These are phyloP conservation scores for Hydroisotoma schaefferi DNA, from an alignment of 2,888 invertebrate genomes.

Conservation along the genomic window DNA sequence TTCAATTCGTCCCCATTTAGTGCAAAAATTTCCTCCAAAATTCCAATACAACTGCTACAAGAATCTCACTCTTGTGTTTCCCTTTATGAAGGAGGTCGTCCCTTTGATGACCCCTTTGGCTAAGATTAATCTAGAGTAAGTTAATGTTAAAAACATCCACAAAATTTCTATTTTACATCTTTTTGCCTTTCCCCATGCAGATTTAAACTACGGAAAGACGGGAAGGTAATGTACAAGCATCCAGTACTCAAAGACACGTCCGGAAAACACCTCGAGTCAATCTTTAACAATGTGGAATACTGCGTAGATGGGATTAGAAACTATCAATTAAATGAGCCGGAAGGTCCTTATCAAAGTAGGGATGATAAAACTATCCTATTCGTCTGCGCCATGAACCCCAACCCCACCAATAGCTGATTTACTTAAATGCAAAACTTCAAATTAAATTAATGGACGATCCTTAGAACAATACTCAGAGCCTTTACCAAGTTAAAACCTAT, in stretches of 20 bases:
- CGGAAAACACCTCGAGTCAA: conserved; percentile 30
- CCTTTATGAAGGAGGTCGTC: conserved; percentile 32
- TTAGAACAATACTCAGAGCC: too few relatives aligned
- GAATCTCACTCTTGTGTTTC: conserved; percentile 37
- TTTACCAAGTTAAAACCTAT: too few relatives aligned
- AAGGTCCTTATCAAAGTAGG: conserved; percentile 15
- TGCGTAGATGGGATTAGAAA: conserved; percentile 36
- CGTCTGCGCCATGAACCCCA: conserved; percentile 35
- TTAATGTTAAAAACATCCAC: neutral
- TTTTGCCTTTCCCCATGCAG: conserved; percentile 6
- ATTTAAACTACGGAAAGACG: conserved; percentile 32
- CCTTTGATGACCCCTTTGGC: conserved; percentile 38
- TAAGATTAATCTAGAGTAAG: conserved; percentile 38
- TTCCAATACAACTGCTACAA: conserved; percentile 39
- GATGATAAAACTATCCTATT: conserved; percentile 35
- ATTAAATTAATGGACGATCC: too few relatives aligned
- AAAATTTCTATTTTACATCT: neutral
- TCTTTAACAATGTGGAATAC: conserved; percentile 32
- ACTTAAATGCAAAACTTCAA: too few relatives aligned
- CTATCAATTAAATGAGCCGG: conserved; percentile 17
- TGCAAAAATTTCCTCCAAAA: conserved; percentile 40
- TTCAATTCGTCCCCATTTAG: conserved; percentile 26
- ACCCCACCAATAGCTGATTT: neutral
- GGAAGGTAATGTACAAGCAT: conserved; percentile 36
- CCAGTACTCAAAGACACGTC: conserved; percentile 22